Evolutionary conservation across 1,140 invertebrate genomes (phyloP).

Genomic region (Bombus picipes): DNA sequence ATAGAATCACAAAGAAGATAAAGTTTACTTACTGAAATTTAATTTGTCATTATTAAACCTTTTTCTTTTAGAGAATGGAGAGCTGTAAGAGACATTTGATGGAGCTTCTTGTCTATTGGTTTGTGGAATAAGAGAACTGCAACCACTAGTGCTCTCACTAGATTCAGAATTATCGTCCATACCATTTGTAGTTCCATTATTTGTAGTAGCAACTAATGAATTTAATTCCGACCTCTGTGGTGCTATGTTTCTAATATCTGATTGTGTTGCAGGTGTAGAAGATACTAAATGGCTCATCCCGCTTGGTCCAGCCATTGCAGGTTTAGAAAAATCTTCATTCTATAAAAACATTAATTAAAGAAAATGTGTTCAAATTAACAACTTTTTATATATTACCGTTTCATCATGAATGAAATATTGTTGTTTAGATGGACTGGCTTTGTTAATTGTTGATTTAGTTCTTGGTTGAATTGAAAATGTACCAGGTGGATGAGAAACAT

Average conservation of each 20-base stretch:
- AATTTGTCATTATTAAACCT: constrained; percentile 76
- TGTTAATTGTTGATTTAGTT: constrained; percentile 60
- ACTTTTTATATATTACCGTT: constrained; percentile 53
- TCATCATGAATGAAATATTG: constrained; percentile 64
- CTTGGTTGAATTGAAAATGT: constrained; percentile 77
- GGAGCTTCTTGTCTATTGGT: constrained; percentile 77
- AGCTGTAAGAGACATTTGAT: constrained; percentile 70
- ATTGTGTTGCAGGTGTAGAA: constrained; percentile 75
- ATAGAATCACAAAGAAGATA: not conserved
- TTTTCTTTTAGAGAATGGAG: constrained; percentile 73
- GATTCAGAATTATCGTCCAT: constrained; percentile 82
- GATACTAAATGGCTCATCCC: constrained; percentile 73
- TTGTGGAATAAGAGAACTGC: constrained; percentile 83
- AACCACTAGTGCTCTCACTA: constrained; percentile 83
- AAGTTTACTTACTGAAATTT: constrained; percentile 72
- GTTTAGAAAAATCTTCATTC: constrained; percentile 75
- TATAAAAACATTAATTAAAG: constrained; percentile 48
- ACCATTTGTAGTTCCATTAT: constrained; percentile 77
- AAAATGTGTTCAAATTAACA: not conserved
- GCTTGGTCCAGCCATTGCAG: constrained; percentile 73
- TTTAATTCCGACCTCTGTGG: constrained; percentile 71
- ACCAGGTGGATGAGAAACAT: constrained; percentile 79
- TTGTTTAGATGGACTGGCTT: constrained; percentile 62
- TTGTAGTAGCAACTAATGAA: constrained; percentile 71
- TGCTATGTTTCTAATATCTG: constrained; percentile 62